These are phyloP conservation scores for Aphidius gifuensis DNA, from an alignment of 1,140 invertebrate genomes.

Conservation along the genomic window DNA sequence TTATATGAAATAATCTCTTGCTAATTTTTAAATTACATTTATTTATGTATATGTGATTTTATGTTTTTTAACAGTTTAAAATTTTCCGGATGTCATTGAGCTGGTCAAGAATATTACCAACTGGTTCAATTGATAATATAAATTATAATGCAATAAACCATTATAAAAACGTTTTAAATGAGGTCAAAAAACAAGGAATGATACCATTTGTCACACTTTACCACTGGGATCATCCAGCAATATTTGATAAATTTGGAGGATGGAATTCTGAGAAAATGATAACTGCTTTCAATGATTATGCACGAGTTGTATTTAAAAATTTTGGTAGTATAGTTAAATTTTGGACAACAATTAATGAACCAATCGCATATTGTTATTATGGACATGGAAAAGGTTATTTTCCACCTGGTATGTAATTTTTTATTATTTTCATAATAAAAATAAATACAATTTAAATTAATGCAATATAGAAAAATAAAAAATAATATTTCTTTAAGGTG, in stretches of 20 bases:
- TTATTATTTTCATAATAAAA: constrained; percentile 12
- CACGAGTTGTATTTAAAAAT: constrained; percentile 30
- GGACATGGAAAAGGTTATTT: constrained; percentile 57
- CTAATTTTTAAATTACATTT: neutral
- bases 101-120: constrained; percentile 60
- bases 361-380: constrained; percentile 61
- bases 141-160: constrained; percentile 50
- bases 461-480: constrained; percentile 45
- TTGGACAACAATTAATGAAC: constrained; percentile 22
- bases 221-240: constrained; percentile 69
- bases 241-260: constrained; percentile 64
- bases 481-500: constrained; percentile 31
- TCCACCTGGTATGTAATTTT: constrained; percentile 20
- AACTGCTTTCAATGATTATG: constrained; percentile 35
- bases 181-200: constrained; percentile 50
- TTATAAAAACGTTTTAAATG: constrained; percentile 54
- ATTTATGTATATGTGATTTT: neutral
- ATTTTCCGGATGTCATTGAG: constrained; percentile 63
- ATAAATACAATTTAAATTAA: constrained; percentile 35
- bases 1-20: too few species aligned
- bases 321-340: constrained; percentile 33
- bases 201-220: constrained; percentile 65
- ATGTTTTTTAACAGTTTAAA: constrained; percentile 23
- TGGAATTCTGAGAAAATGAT: constrained; percentile 59
- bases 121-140: constrained; percentile 40